Base-by-base conservation (phyloP, 2,797 vertebrate species). In the Xenopus petersii region DNA sequence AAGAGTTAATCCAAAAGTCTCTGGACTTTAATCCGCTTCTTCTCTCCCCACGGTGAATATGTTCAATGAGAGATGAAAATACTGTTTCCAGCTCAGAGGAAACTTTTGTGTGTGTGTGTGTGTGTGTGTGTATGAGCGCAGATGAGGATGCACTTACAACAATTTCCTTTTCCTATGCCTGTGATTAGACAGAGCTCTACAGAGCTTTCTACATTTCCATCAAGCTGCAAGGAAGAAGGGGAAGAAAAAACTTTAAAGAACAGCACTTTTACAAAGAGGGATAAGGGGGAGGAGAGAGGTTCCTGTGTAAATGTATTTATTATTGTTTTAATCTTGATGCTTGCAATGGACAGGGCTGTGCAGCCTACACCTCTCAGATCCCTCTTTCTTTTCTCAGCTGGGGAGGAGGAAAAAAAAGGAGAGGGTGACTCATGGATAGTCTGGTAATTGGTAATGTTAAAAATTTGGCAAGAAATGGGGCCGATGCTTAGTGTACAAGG, bases 101-200 rank as follows among this genome's bases (percentile, higher is more conserved):
- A 74, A 74, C 54, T 59, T 73, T 79, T 75, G 73, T 75, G 74
- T 64, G 48, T 30, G 21, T 21, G 26, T 75, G 73, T 75, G 74
- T 64, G 48, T 30, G 21, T 21, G 26, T 65, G 74, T 75, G 61
- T 74, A 71, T 79, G 76, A 62, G 68, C 61, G 80, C 83, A 83
- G 86, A 85, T 85, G 83, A 88, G 88, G 90, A 89, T 89, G 88
- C 87, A 89, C 90, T 90, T 87, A 90, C 89, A 91, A 88, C 82
- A 87, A 88, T 92, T 93, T 91, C 91, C 91, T 79, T 87, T 94
- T 91, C 91, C 91, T 88, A 80, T 66, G 71, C 67, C 60, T 73
- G 76, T 68, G 73, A 78, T 78, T 78, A 73, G 65, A 69, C 51
- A 54, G 71, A 64, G 61, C 70, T 78, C 75, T 64, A 69, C 51